Evolutionary conservation across 2,888 invertebrate species (phyloP), one percentile per base, ranked within the genome.

Genomic region (Morinoia aosen): DNA sequence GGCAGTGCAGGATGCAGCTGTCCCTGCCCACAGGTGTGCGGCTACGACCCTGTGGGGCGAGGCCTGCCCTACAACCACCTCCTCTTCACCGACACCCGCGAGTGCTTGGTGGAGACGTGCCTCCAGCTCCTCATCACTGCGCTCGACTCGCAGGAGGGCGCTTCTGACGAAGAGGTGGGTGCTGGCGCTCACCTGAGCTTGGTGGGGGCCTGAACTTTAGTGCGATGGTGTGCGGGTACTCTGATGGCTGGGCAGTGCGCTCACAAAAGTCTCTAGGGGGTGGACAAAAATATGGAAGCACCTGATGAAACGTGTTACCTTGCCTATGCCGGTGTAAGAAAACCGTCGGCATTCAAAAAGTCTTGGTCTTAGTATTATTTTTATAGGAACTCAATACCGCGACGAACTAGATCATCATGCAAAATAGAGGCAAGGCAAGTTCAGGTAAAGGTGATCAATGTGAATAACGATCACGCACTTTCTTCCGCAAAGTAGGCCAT

Each of bases 1-100:
- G 76, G 19, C 14, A 19, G 8, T 33, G 76, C 33, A 76, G 25
- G 33, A 19, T 76, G 25, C 16, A 61, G 61, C 61, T 61, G 25
- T 33, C 76, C 76, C 76, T 33, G 76, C 48, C 16, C 33, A 3
- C 48, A 90, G 90, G 99, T 99, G 16, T 99, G 99, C 97, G 98
- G 99, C 0, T 99, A 99, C 97, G 99, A 99, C 97, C 99, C 99
- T 0, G 99, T 99, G n/a, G 99, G 99, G 0, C 98, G 99, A 96
- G 96, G 96, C 19, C 97, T 98, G 95, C 99, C 99, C 0, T 99
- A 99, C 97, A 99, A 99, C 98, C 99, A 99, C 97, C 98, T 99
- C 95, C 97, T 99, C 96, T 99, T 99, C 97, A 98, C 98, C 5
- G 99, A 99, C 97, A 98, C 98, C 0, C 97, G 99, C 91, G 99